Evolutionary conservation across 2,888 invertebrate species (phyloP), one percentile per base, ranked within the genome.

Genomic region (Halocaridina rubra): DNA sequence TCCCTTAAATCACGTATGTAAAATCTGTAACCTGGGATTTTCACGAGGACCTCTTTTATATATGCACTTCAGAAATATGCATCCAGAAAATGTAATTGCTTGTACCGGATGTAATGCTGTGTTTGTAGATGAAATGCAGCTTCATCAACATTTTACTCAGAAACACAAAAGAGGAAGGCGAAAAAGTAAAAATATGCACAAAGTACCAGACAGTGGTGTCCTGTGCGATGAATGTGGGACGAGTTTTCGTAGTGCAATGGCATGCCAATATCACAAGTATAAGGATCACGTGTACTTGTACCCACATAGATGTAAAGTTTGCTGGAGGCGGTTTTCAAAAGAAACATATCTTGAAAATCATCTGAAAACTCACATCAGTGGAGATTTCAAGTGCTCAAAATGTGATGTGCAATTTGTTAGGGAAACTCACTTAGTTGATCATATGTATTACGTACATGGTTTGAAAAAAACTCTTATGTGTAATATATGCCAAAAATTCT

Each of bases 391-490:
- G n/a, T 84, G 84, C 57, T 29, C 53, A n/a, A 74, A 67, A 39
- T 84, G 84, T 57, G 39, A 57, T 57, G 84, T 84, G 7, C 79
- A 84, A 53, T 84, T 84, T 79, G 84, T 67, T 33, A 84, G 67
- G 16, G 84, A 80, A 27, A 75, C 79, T 8, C 80, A 84, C 53
- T 67, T 84, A 16, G 75, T 80, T 64, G 84, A 79, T 33, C 84
- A 84, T 30, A 80, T 84, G 84, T 84, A 84, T 57, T 84, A 79
- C 79, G 84, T 84, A 24, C 84, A 84, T 57, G 84, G 84, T 0
- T 79, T 79, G 39, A 84, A 84, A 19, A 84, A 84, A 22, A 79
- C 64, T 7, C 33, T 84, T 8, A 79, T 84, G 84, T 84, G 84
- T 75, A 67, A 72, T 29, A 64, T 59, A 10, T 84, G 84, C 30